These are phyloP conservation scores for Tetheella fluctuosa DNA, from an alignment of 2,888 invertebrate genomes.

Conservation along the genomic window DNA sequence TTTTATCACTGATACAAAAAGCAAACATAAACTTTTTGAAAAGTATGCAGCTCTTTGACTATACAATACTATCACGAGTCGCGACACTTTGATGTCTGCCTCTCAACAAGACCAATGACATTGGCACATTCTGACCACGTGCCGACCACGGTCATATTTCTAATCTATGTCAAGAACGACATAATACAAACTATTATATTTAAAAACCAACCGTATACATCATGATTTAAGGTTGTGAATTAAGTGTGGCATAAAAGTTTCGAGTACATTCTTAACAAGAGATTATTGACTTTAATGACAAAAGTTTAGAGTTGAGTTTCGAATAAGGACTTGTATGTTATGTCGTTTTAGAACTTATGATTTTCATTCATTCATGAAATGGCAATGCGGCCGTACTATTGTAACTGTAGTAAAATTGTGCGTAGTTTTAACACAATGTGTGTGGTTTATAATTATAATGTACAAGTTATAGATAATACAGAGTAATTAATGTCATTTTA, in stretches of 20 bases:
- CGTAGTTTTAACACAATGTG: not conserved
- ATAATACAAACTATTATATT: not conserved
- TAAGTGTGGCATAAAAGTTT: not conserved
- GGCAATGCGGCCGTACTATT: conserved; percentile 6
- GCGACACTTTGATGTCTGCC: conserved; percentile 12
- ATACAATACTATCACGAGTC: not conserved
- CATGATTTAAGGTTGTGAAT: not conserved
- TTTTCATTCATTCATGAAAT: conserved; percentile 6
- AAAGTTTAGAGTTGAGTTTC: not conserved
- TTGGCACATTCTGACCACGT: conserved; percentile 36
- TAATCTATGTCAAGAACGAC: conserved; percentile 12
- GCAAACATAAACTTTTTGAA: not conserved
- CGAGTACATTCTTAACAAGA: not conserved
- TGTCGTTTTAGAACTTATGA: not conserved
- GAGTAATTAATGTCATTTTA: not conserved
- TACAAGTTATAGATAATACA: not conserved
- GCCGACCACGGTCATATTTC: conserved; percentile 21
- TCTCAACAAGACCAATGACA: conserved; percentile 30
- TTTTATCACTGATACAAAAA: not conserved
- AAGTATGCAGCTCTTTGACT: not conserved
- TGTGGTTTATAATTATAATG: not conserved
- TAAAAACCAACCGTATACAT: not conserved
- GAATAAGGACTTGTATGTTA: not conserved
- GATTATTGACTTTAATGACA: not conserved
- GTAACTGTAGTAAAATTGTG: conserved; percentile 4